phyloP scores from a whole-genome alignment of 2,888 invertebrate genomes.

The Atherix ibis region DNA sequence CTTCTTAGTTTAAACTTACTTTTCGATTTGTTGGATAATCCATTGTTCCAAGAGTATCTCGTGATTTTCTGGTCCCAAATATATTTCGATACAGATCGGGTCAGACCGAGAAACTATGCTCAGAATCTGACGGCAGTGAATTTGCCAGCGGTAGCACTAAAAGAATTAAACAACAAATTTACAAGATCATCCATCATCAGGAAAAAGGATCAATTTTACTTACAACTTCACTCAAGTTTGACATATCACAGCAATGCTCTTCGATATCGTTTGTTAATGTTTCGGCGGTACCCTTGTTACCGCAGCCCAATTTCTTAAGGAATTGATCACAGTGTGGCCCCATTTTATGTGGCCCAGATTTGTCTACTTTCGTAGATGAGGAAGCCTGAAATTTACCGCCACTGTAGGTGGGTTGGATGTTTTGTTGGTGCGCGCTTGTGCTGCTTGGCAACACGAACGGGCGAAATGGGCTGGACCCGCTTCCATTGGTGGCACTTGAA shows the following conservation, averaged over 20 bases:
- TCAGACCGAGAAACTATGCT: constrained; percentile 27
- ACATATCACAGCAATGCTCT: constrained; percentile 34
- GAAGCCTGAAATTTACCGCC: background rate
- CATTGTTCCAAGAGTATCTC: constrained; percentile 32
- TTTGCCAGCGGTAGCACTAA: constrained; percentile 32
- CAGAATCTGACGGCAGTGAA: constrained; percentile 30
- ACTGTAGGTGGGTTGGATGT: background rate
- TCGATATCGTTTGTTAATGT: constrained; percentile 22
- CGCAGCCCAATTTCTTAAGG: constrained; percentile 31
- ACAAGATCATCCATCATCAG: background rate
- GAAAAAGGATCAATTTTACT: constrained; percentile 10
- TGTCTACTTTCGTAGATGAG: background rate
- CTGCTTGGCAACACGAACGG: background rate
- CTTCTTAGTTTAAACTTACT: constrained; percentile 19
- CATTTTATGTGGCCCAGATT: constrained; percentile 22
- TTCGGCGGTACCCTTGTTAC: constrained; percentile 24
- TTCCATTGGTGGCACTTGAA: background rate
- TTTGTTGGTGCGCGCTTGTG: background rate
- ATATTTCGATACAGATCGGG: constrained; percentile 32
- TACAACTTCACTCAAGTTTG: constrained; percentile 32
- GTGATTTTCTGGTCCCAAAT: constrained; percentile 29
- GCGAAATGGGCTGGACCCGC: background rate
- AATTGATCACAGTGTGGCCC: constrained; percentile 35
- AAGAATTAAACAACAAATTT: constrained; percentile 7
- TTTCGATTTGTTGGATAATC: constrained; percentile 29